Evolutionary conservation across 2,797 vertebrate species (phyloP), one percentile per base, ranked within the genome.

Genomic region (Bucorvus abyssinicus): DNA sequence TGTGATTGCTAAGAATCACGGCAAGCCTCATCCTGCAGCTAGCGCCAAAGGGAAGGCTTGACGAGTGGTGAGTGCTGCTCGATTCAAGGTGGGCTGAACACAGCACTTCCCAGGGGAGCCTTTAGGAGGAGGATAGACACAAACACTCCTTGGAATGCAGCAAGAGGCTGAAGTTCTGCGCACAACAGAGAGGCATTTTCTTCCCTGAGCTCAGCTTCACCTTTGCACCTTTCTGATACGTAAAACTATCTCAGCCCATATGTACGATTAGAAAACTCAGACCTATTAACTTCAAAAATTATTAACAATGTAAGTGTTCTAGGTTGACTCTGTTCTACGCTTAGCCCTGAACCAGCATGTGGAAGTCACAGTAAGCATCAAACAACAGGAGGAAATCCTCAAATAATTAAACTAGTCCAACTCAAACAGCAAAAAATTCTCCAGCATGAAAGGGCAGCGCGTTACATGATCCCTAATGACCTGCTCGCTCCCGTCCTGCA

Each of bases 401-500:
- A 63, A 94, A 18, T 21, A 40, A 78, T 17, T 59, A 0, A 49
- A 12, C 98, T 96, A 99, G 96, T 99, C 99, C 83, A 99, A 30
- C 10, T 95, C 52, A 0, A 94, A 96, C 11, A 96, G 91, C 90
- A 99, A 87, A 9, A 98, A 45, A 95, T 98, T 99, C 40, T 98
- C 98, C 88, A 99, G 99, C 22, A 11, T 19, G 14, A 99, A 90
- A 3, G 97, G 97, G 73, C 98, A 98, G 5, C 69, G 97, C 2
- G 98, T 99, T 5, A 93, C 91, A 40, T 99, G 99, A 29, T 99
- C 97, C 15, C 94, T 93, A 50, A 98, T 87, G 36, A 98, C 27
- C 5, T 73, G 95, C 90, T 97, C 96, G 8, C 96, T 98, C 32
- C 98, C 98, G 10, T 98, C 98, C 74, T 94, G 50, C 26, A 57